phyloP scores from a whole-genome alignment of 2,888 invertebrate genomes.

The Agrochola lychnidis region DNA sequence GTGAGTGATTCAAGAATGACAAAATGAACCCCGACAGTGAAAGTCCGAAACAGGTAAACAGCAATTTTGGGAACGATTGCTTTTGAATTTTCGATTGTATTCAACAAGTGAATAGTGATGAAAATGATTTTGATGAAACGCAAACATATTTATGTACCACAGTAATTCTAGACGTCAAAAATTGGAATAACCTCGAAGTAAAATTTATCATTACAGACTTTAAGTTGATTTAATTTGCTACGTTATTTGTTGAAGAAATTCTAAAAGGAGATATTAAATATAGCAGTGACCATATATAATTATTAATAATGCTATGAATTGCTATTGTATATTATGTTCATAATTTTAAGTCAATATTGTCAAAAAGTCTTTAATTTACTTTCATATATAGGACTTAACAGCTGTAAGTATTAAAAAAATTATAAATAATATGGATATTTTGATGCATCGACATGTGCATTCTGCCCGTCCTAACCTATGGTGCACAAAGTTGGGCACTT shows the following conservation, averaged over 20 bases:
- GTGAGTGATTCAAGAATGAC: constrained; percentile 82
- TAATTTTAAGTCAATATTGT: constrained; percentile 20
- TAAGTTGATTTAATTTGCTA: constrained; percentile 26
- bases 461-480: no score
- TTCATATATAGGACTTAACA: constrained; percentile 32
- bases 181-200: constrained; percentile 33
- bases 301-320: background rate
- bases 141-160: constrained; percentile 28
- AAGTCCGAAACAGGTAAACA: constrained; percentile 69
- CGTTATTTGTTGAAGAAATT: constrained; percentile 26
- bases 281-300: background rate
- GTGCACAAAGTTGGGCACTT: no score
- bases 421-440: background rate
- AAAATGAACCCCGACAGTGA: constrained; percentile 76
- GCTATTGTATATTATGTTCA: no score
- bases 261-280: background rate
- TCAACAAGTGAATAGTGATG: background rate
- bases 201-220: constrained; percentile 35
- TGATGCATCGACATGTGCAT: no score
- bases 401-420: constrained; percentile 3
- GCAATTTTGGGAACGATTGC: constrained; percentile 32
- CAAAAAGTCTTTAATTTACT: constrained; percentile 44
- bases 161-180: constrained; percentile 37
- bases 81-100: constrained; percentile 50
- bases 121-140: constrained; percentile 20